Conservation (phyloP, 2,888 invertebrate genomes). For the Brenthis hecate region DNA sequence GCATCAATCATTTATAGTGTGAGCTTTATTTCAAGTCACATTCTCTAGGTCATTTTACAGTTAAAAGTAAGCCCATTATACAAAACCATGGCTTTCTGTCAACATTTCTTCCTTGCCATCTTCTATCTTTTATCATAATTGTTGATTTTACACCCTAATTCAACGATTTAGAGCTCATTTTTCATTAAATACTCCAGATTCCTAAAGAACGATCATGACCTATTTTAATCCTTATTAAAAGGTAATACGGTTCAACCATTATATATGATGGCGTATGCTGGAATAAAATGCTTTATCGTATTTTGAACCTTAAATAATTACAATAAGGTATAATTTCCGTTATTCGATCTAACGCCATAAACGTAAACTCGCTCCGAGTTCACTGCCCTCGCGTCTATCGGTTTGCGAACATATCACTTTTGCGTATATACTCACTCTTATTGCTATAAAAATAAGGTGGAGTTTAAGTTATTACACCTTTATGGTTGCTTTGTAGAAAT, state of each 20-base stretch:
- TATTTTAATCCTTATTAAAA: slow-evolving; percentile 32
- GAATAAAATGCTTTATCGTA: slow-evolving; percentile 9
- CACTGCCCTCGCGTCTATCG: slow-evolving; percentile 47
- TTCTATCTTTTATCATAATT: slow-evolving; percentile 4
- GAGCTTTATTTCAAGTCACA: slow-evolving; percentile 12
- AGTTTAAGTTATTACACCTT: slow-evolving; percentile 24
- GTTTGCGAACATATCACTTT: slow-evolving; percentile 40
- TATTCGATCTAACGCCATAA: slow-evolving; percentile 21
- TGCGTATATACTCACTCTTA: slow-evolving; percentile 31
- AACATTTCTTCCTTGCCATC: slow-evolving; percentile 32
- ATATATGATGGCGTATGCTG: slow-evolving; percentile 17
- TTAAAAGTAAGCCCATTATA: slow-evolving; percentile 31
- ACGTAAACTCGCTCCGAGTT: slow-evolving; percentile 46
- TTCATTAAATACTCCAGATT: neutral
- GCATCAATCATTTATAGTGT: neutral
- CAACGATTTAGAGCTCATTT: slow-evolving; percentile 4
- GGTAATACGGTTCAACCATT: slow-evolving; percentile 31
- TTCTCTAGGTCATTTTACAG: slow-evolving; percentile 29
- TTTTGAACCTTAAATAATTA: slow-evolving; percentile 20
- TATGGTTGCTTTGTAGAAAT: slow-evolving; percentile 29
- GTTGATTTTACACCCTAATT: neutral
- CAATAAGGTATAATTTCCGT: slow-evolving; percentile 11
- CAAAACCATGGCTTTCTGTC: slow-evolving; percentile 31
- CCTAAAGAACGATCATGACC: slow-evolving; percentile 21
- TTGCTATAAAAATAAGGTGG: slow-evolving; percentile 22